Evolutionary conservation across 2,797 vertebrate species (phyloP).

Genomic region (Spizella passerina): DNA sequence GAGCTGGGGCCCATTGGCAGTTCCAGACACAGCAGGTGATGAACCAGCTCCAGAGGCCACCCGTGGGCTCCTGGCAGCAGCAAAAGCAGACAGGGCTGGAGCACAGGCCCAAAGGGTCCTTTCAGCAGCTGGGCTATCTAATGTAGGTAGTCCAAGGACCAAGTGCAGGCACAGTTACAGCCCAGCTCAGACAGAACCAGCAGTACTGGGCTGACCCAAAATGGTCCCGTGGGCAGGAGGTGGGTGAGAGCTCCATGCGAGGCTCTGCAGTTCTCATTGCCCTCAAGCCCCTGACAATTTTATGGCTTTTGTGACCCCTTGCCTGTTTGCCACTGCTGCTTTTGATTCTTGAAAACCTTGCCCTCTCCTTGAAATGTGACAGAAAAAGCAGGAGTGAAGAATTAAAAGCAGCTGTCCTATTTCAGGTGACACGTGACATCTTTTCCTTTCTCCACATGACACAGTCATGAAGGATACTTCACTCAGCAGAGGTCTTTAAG

Average conservation of each 20-base stretch:
- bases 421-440: neutral
- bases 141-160: neutral
- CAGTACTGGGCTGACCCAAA: neutral
- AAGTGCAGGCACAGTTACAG: neutral
- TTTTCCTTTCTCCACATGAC: neutral
- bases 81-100: neutral
- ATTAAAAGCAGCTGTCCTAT: neutral
- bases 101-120: neutral
- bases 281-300: neutral
- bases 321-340: neutral
- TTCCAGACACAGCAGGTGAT: neutral
- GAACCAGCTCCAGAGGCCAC: neutral
- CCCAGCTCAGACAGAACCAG: neutral
- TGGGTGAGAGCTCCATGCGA: accelerated
- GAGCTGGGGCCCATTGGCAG: accelerated
- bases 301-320: neutral
- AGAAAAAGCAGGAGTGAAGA: neutral
- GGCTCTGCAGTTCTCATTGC: neutral
- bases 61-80: neutral
- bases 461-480: neutral
- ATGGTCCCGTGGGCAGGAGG: neutral
- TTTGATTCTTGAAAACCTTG: neutral
- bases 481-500: neutral
- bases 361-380: neutral
- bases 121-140: neutral